phyloP scores from a whole-genome alignment of 2,888 invertebrate species.

The Mellilla xanthometata region DNA sequence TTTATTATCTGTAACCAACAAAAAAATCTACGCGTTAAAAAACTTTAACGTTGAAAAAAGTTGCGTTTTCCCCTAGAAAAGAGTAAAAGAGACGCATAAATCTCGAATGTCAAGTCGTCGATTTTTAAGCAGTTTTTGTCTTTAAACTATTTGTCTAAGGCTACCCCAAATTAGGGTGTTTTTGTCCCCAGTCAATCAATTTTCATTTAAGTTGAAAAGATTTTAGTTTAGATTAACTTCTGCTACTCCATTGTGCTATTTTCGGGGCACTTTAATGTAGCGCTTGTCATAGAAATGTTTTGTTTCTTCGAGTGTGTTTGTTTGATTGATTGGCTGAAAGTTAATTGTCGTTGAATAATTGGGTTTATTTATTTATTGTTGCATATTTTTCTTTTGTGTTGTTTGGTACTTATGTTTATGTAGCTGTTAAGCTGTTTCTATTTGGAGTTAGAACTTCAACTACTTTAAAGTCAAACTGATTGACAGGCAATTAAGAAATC shows the following conservation, averaged over 20 bases:
- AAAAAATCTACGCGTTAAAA: too few relatives aligned
- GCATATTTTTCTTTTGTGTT: too few relatives aligned
- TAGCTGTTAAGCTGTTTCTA: constrained; percentile 11
- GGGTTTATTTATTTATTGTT: constrained; percentile 27
- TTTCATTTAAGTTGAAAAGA: constrained; percentile 55
- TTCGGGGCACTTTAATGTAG: constrained; percentile 48
- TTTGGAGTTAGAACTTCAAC: constrained; percentile 6
- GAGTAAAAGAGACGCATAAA: constrained; percentile 59
- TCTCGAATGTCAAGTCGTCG: constrained; percentile 53
- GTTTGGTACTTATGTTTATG: too few relatives aligned
- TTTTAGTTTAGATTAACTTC: constrained; percentile 60
- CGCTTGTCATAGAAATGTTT: constrained; percentile 61
- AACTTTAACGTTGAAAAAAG: neutral
- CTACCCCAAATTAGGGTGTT: constrained; percentile 43
- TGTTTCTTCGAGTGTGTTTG: constrained; percentile 47
- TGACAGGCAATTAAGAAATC: neutral
- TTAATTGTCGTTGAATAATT: constrained; percentile 51
- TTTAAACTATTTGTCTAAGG: constrained; percentile 50
- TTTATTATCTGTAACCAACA: constrained; percentile 65
- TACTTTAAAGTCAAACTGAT: neutral
- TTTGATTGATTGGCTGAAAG: constrained; percentile 56
- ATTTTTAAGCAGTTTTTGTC: constrained; percentile 61
- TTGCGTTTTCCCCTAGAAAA: constrained; percentile 3
- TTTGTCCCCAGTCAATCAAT: constrained; percentile 51
- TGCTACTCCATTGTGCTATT: constrained; percentile 49